phyloP scores from a whole-genome alignment of 2,888 invertebrate genomes.

The Pemphredon lugubris region DNA sequence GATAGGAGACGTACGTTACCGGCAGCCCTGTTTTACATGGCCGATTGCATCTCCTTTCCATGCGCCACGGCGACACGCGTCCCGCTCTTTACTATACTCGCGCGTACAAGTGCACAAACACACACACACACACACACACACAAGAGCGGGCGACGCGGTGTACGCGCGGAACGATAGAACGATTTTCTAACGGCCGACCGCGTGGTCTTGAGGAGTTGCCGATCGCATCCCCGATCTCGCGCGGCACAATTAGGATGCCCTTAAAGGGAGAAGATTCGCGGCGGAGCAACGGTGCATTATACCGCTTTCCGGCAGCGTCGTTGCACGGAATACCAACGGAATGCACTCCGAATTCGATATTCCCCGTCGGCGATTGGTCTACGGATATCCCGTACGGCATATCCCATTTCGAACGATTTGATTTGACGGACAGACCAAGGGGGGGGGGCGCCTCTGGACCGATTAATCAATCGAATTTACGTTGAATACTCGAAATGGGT shows the following conservation, averaged over 20 bases:
- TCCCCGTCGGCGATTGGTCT: neutral
- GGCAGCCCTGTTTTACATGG: conserved; percentile 70
- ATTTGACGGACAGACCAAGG: too few species aligned
- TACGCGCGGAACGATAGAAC: conserved; percentile 31
- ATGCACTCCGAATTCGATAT: conserved; percentile 31
- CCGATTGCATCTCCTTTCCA: conserved; percentile 67
- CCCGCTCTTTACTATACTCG: conserved; percentile 11
- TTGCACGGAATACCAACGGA: conserved; percentile 39
- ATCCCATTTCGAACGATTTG: too few species aligned
- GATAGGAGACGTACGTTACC: conserved; percentile 63
- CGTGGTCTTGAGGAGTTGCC: conserved; percentile 54
- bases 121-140: too few species aligned
- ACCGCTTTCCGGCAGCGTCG: conserved; percentile 48
- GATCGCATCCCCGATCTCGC: conserved; percentile 61
- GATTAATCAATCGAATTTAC: too few species aligned
- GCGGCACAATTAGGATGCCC: conserved; percentile 64
- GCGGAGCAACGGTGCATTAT: conserved; percentile 45
- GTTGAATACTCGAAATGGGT: too few species aligned
- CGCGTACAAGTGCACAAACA: conserved; percentile 18
- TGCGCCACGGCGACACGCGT: conserved; percentile 66
- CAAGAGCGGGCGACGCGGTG: neutral
- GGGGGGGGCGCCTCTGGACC: too few species aligned
- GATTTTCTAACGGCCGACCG: conserved; percentile 57
- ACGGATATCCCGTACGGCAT: too few species aligned
- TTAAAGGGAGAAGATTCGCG: conserved; percentile 57